A percentile compares a stretch with the other conserved stretches of the same genome.
Evolutionary conservation across 2,797 vertebrate genomes (phyloP).

Genomic region (Aphelocoma californica): DNA sequence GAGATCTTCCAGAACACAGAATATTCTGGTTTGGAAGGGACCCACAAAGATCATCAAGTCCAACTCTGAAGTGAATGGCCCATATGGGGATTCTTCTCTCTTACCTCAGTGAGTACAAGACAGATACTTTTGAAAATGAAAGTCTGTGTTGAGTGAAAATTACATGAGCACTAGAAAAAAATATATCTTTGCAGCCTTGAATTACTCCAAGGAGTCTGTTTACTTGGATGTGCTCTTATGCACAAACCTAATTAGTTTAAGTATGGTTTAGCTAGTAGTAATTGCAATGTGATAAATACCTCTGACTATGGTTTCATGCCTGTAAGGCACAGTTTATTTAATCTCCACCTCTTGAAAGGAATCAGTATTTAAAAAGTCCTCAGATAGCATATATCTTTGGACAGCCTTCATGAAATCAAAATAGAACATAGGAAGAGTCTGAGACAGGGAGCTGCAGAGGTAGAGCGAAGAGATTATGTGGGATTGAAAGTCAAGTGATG

Average conservation of each 20-base stretch:
- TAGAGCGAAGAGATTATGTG: background rate
- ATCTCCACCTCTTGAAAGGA: background rate
- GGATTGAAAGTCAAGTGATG: background rate
- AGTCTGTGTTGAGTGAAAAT: background rate
- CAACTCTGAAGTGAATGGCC: background rate
- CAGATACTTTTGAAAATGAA: background rate
- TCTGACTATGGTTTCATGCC: background rate
- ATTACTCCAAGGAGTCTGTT: background rate
- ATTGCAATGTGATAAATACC: slow-evolving; percentile 6
- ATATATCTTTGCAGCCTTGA: background rate
- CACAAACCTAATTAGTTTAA: slow-evolving; percentile 2
- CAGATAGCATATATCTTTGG: background rate
- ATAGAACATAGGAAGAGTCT: background rate
- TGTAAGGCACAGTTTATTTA: slow-evolving; percentile 4
- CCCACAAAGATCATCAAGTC: background rate
- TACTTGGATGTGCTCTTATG: background rate
- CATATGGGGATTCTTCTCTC: background rate
- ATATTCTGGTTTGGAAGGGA: background rate
- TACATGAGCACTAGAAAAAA: background rate
- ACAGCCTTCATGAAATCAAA: background rate
- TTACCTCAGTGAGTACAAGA: background rate
- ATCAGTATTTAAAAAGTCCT: background rate
- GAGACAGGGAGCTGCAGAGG: background rate
- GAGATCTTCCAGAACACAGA: background rate
- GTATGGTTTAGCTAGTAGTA: background rate